These are phyloP conservation scores for Epinotia nisella DNA, from an alignment of 2,888 invertebrate genomes.

Conservation along the genomic window DNA sequence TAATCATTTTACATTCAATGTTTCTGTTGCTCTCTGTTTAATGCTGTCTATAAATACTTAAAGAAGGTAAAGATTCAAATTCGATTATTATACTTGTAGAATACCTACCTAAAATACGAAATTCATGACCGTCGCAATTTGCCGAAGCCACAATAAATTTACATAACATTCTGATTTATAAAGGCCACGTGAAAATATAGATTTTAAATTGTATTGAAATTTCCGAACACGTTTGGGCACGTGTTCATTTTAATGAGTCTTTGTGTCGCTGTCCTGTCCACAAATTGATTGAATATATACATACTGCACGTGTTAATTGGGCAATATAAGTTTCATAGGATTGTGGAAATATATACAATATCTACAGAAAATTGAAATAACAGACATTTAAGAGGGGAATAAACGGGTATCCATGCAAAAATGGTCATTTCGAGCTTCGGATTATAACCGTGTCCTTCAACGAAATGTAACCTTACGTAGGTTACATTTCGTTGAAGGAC, in stretches of 20 bases:
- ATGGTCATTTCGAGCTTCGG: too few relatives aligned
- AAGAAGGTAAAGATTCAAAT: not conserved
- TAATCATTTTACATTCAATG: not conserved
- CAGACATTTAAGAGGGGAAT: not conserved
- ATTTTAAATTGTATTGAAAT: conserved; percentile 26
- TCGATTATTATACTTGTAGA: conserved; percentile 6
- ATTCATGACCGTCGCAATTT: conserved; percentile 21
- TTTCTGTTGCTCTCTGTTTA: too few relatives aligned
- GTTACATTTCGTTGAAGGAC: too few relatives aligned
- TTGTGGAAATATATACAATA: not conserved
- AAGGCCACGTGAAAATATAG: conserved; percentile 32
- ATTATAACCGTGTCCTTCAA: too few relatives aligned
- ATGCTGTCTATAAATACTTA: not conserved
- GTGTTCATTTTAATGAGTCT: conserved; percentile 32
- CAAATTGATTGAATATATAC: conserved; percentile 19
- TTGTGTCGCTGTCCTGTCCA: not conserved
- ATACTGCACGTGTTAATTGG: not conserved
- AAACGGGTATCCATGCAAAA: too few relatives aligned
- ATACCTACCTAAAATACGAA: conserved; percentile 14
- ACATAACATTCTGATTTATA: conserved; percentile 17
- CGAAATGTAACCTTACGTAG: too few relatives aligned
- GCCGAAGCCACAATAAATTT: conserved; percentile 20
- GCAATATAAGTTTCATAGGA: not conserved
- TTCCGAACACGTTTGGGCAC: conserved; percentile 29
- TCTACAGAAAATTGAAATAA: not conserved